These are phyloP conservation scores for Thereuonema tuberculata DNA, from an alignment of 1,140 invertebrate genomes.

Conservation along the genomic window DNA sequence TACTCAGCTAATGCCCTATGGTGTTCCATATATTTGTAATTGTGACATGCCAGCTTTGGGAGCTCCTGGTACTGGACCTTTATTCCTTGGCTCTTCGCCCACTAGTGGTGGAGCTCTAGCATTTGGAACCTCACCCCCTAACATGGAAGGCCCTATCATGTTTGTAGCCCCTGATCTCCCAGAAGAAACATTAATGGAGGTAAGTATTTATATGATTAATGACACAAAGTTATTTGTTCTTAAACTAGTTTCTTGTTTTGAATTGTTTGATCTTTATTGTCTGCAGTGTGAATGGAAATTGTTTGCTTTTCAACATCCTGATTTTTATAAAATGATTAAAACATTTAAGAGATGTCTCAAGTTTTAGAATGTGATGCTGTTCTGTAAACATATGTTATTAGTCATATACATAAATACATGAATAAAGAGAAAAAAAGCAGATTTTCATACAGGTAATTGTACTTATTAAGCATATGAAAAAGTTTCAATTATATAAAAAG, in stretches of 20 bases:
- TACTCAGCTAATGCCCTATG: constrained; percentile 16
- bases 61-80: constrained; percentile 1
- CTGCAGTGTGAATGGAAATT: neutral
- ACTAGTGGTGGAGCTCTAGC: constrained; percentile 24
- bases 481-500: too few relatives aligned
- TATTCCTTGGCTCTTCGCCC: constrained; percentile 16
- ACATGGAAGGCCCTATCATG: constrained; percentile 46
- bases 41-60: neutral
- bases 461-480: too few relatives aligned
- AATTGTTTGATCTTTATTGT: too few relatives aligned
- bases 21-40: constrained; percentile 12
- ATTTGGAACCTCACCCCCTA: constrained; percentile 36
- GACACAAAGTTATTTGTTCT: too few relatives aligned
- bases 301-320: neutral
- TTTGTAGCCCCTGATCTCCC: constrained; percentile 82
- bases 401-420: too few relatives aligned
- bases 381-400: too few relatives aligned
- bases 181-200: constrained; percentile 86
- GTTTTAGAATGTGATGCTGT: too few relatives aligned
- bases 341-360: too few relatives aligned
- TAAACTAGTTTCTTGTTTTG: too few relatives aligned
- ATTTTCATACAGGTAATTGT: too few relatives aligned
- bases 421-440: too few relatives aligned
- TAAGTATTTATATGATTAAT: constrained; percentile 26
- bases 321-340: neutral